These are phyloP conservation scores for Pseudopipra pipra DNA, from an alignment of 2,113 vertebrate species.

Conservation along the genomic window DNA sequence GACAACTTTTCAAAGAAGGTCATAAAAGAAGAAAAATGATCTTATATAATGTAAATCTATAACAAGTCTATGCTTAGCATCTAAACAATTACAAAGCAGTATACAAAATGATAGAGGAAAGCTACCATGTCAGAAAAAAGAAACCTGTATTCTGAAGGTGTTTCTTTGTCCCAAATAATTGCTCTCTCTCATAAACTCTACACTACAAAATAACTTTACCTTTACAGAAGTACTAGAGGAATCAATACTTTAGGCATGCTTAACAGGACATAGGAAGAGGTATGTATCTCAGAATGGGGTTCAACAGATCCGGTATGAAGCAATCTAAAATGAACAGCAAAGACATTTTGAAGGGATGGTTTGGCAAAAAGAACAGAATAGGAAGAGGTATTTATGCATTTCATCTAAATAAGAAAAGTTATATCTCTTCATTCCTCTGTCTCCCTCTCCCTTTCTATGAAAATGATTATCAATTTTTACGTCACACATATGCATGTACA, in stretches of 20 bases:
- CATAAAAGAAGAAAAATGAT: conserved; percentile 52
- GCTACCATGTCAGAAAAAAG: neutral
- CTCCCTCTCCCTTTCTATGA: neutral
- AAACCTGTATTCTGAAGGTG: neutral
- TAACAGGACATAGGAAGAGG: neutral
- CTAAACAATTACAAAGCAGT: neutral
- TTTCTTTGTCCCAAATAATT: neutral
- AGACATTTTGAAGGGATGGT: neutral
- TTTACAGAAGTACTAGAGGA: neutral
- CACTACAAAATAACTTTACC: neutral
- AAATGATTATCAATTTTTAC: neutral
- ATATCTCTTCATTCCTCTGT: neutral
- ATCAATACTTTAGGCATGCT: neutral
- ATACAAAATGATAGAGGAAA: neutral
- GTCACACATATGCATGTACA: neutral
- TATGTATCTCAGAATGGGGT: rapidly evolving
- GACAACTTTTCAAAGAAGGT: conserved; percentile 59
- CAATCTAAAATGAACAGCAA: neutral
- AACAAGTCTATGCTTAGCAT: neutral
- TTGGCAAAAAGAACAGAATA: neutral
- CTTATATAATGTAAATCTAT: conserved; percentile 31
- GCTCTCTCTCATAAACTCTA: neutral
- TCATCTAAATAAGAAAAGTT: neutral
- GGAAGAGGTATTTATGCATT: neutral
- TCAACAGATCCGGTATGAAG: neutral